Percentiles rank a stretch among this genome's conserved stretches.
These are phyloP conservation scores for Lethenteron reissneri DNA, from an alignment of 2,113 vertebrate genomes.

Conservation along the genomic window DNA sequence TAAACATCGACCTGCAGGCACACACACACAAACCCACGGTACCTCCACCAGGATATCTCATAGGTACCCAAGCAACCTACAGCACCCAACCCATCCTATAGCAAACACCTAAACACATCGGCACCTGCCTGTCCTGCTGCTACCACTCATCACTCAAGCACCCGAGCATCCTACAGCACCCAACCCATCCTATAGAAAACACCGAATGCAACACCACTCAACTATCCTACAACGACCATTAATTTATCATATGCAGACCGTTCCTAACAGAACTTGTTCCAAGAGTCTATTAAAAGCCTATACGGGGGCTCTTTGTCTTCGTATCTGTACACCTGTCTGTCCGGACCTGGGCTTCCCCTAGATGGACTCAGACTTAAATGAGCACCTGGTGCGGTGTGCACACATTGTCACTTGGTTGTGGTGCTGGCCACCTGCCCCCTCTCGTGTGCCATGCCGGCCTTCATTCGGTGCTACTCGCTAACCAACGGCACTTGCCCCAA, in stretches of 20 bases:
- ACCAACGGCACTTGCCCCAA: not conserved
- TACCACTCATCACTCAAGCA: not conserved
- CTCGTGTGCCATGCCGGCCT: not conserved
- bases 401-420: not conserved
- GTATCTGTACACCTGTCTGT: too few relatives aligned
- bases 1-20: constrained; percentile 29
- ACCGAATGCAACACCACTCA: not conserved
- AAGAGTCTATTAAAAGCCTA: too few relatives aligned
- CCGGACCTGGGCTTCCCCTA: too few relatives aligned
- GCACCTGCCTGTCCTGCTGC: too few relatives aligned
- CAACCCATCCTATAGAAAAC: not conserved
- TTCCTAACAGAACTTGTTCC: too few relatives aligned
- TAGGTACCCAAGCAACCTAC: not conserved
- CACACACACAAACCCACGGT: not conserved
- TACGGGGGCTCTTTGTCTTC: too few relatives aligned
- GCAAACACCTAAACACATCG: not conserved
- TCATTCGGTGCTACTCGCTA: not conserved
- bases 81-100: not conserved
- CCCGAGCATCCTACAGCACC: not conserved
- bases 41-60: not conserved
- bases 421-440: not conserved
- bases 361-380: not conserved
- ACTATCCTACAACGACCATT: too few relatives aligned
- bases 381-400: not conserved
- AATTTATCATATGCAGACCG: too few relatives aligned